These are phyloP conservation scores for Bujurquina vittata DNA, from an alignment of 2,113 vertebrate species.

Conservation along the genomic window DNA sequence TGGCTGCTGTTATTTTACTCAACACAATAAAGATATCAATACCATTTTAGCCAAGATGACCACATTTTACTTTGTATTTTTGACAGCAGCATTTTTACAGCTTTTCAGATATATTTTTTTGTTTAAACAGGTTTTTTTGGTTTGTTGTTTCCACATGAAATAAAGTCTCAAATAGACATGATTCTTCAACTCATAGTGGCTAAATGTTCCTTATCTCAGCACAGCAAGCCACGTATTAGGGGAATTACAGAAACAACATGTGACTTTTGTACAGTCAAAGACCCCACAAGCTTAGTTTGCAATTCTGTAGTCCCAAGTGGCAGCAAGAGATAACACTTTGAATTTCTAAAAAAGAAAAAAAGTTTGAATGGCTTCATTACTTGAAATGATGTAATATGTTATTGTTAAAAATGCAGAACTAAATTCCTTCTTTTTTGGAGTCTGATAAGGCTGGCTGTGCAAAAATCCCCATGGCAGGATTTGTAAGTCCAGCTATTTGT, in stretches of 20 bases:
- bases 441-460: conserved; percentile 45
- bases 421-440: conserved; percentile 34
- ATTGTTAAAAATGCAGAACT: conserved; percentile 22
- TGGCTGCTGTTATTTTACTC: conserved; percentile 23
- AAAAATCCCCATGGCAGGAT: conserved; percentile 37
- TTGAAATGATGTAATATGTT: conserved; percentile 47
- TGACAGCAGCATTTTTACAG: neutral
- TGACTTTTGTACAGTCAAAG: conserved; percentile 42
- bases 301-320: conserved; percentile 57
- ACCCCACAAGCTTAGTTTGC: conserved; percentile 38
- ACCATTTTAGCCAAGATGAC: neutral
- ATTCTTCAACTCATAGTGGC: conserved; percentile 4
- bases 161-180: conserved; percentile 33
- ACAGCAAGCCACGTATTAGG: conserved; percentile 26
- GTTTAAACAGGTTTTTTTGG: neutral
- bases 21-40: conserved; percentile 21
- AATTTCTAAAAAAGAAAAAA: conserved; percentile 33
- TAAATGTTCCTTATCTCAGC: conserved; percentile 43
- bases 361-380: conserved; percentile 53
- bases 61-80: neutral
- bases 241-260: conserved; percentile 53
- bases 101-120: neutral
- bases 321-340: conserved; percentile 56
- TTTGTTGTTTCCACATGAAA: neutral
- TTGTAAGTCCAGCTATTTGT: conserved; percentile 19